Evolutionary conservation across 1,140 invertebrate genomes (phyloP), one percentile per base, ranked within the genome.

Genomic region (Drosophila obscura): DNA sequence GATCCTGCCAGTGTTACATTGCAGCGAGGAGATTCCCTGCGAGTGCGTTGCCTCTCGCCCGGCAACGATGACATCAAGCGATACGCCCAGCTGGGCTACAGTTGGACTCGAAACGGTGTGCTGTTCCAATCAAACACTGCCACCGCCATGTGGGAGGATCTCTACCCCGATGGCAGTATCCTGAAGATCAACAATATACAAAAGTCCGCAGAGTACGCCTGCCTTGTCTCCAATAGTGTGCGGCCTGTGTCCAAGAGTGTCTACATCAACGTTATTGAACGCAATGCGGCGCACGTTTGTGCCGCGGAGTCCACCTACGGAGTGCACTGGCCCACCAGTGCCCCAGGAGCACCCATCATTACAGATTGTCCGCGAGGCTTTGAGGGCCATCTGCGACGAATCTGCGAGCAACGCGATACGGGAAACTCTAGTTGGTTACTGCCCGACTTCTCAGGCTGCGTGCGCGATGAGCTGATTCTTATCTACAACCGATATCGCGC

Each of bases 121-220:
- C 92, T 97, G 2, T 93, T 97, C 5, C 95, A 94, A 28, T 93
- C 96, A 22, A 93, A 94, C 22, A 95, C 95, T 0, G 94, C 94
- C 2, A 93, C 93, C 1, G 95, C 96, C 75, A 95, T 96, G 56
- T 96, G 96, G 95, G 96, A 96, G 80, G 95, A 96, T 82, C 92
- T 97, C 2, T 96, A 95, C 90, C 95, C 95, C 4, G 94, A 95
- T 39, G 96, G 96, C 28, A 96, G 95, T 79, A 96, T 97, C 55
- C 91, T 97, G 0, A 95, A 96, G 82, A 94, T 97, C 7, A 95
- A 94, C 66, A 96, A 95, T 59, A 94, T 95, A 22, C 95, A 95
- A 93, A 95, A 94, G 93, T 94, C 94, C 2, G 93, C 94, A 0
- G 93, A 93, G 55, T 95, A 94, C 69, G 94, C 94, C 2, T 95